A percentile compares a stretch with the other conserved stretches of the same genome.
These are phyloP conservation scores for Cheumatopsyche charites DNA, from an alignment of 1,140 invertebrate species.

Conservation along the genomic window DNA sequence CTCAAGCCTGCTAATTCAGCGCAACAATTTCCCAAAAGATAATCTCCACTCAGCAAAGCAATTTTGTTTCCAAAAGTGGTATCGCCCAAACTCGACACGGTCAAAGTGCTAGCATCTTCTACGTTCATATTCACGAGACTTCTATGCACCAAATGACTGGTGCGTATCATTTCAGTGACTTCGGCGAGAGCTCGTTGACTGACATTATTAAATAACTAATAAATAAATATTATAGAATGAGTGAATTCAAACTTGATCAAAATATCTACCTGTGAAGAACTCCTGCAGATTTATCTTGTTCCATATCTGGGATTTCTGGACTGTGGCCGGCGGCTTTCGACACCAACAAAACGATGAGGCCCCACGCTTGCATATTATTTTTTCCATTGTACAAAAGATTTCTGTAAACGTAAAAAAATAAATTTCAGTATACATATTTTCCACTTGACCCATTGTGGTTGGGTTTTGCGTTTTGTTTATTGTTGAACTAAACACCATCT, in stretches of 20 bases:
- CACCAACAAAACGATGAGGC: conserved; percentile 87
- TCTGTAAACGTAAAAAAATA: conserved; percentile 59
- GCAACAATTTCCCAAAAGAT: conserved; percentile 88
- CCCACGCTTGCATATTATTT: conserved; percentile 92
- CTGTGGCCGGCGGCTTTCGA: conserved; percentile 88
- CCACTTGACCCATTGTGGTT: not conserved
- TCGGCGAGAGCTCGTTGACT: conserved; percentile 90
- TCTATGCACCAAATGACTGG: conserved; percentile 94
- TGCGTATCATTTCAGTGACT: conserved; percentile 97
- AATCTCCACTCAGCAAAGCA: conserved; percentile 90
- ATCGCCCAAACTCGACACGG: conserved; percentile 67
- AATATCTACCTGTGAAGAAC: conserved; percentile 71
- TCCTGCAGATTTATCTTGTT: conserved; percentile 82
- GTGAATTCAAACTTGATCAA: no score
- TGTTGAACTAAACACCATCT: no score
- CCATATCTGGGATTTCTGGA: conserved; percentile 76
- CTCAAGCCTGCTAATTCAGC: conserved; percentile 81
- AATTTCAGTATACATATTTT: not conserved
- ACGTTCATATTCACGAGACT: conserved; percentile 83
- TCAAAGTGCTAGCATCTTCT: conserved; percentile 57
- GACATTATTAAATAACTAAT: no score
- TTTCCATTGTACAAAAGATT: conserved; percentile 86
- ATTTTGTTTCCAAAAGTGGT: conserved; percentile 97
- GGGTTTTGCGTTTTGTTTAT: no score
- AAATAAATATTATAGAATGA: conserved; percentile 33